Evolutionary conservation across 2,888 invertebrate genomes (phyloP).

Genomic region (Phytoseiulus persimilis): DNA sequence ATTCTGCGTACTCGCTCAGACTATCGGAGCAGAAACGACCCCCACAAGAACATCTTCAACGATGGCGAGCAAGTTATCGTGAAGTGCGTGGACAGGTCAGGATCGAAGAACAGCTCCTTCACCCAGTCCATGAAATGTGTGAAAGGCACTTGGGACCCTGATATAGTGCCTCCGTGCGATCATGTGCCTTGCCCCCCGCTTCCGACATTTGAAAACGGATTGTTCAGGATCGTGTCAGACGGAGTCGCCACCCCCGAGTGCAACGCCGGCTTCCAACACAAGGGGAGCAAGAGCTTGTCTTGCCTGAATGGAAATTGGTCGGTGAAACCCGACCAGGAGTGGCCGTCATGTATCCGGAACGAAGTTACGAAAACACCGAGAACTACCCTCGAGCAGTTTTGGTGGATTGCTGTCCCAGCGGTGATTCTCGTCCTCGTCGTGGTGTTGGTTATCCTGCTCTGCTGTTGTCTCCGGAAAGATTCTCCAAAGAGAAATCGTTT

Average conservation of each 20-base stretch:
- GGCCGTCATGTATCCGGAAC: neutral
- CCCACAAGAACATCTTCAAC: neutral
- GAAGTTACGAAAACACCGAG: conserved; percentile 16
- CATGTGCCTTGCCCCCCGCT: neutral
- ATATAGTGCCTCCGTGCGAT: neutral
- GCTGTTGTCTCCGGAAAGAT: conserved; percentile 12
- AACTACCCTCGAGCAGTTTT: neutral
- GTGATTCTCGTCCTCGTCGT: neutral
- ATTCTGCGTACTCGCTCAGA: neutral
- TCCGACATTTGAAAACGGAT: neutral
- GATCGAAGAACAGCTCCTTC: neutral
- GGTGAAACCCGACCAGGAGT: neutral
- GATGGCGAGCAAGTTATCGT: conserved; percentile 10
- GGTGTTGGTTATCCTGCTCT: neutral
- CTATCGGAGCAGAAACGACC: neutral
- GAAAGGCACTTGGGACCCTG: neutral
- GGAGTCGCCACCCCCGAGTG: neutral
- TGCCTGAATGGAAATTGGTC: conserved; percentile 15
- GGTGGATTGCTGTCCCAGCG: neutral
- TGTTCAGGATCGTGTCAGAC: neutral
- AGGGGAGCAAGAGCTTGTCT: neutral
- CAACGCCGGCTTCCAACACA: conserved; percentile 11
- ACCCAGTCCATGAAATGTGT: neutral
- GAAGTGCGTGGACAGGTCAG: neutral
- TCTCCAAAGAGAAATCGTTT: conserved; percentile 36